Conservation (phyloP, 2,797 vertebrate genomes). For the Lithobates sylvaticus region DNA sequence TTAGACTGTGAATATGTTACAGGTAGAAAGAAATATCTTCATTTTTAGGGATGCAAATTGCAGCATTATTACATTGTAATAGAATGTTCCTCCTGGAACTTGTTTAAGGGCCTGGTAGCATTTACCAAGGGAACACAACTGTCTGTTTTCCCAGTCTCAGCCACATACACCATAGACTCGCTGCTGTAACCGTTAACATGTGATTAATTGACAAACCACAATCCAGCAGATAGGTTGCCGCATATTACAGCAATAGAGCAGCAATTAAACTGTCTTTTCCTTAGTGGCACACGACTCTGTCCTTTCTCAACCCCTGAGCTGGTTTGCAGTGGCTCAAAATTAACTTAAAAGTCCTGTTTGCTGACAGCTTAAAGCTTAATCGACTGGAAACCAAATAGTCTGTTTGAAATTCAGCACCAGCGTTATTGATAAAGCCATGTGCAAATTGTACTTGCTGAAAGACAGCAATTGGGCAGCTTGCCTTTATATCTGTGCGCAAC, state of each 20-base stretch:
- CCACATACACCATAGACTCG: not conserved
- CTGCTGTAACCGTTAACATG: slow-evolving; percentile 37
- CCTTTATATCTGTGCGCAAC: slow-evolving; percentile 4
- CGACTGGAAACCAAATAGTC: slow-evolving; percentile 87
- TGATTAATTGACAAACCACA: slow-evolving; percentile 77
- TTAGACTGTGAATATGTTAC: too few species aligned
- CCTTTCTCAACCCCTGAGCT: slow-evolving; percentile 81
- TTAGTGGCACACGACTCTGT: slow-evolving; percentile 70
- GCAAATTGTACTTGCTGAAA: slow-evolving; percentile 73
- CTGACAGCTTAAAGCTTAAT: slow-evolving; percentile 90
- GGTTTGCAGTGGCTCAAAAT: slow-evolving; percentile 81
- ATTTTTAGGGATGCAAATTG: too few species aligned
- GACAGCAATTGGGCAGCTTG: slow-evolving; percentile 68
- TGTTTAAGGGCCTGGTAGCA: not conserved
- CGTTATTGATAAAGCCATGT: slow-evolving; percentile 78
- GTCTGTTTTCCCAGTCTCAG: too few species aligned
- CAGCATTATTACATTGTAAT: too few species aligned
- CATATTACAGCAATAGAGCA: slow-evolving; percentile 79
- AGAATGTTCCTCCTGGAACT: not conserved
- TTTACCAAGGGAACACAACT: too few species aligned
- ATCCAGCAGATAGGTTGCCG: slow-evolving; percentile 76
- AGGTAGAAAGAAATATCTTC: too few species aligned
- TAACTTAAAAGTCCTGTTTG: slow-evolving; percentile 88
- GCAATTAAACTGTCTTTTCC: slow-evolving; percentile 81
- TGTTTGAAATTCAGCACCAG: slow-evolving; percentile 77